Base-by-base conservation (phyloP, 2,888 invertebrate species). In the Agrochola lychnidis region DNA sequence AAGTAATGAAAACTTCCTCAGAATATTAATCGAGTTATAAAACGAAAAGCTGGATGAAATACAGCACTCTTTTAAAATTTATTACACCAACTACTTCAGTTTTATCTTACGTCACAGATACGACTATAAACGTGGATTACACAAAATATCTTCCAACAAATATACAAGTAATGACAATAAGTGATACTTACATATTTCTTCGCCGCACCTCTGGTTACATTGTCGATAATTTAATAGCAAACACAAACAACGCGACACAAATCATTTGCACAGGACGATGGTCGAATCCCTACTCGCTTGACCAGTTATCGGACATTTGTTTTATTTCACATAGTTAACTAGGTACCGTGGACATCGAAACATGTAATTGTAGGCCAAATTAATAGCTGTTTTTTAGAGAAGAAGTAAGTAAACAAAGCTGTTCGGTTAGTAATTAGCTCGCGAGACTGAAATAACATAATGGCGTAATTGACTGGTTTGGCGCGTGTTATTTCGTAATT, bases 1-100 rank as follows among this genome's bases (percentile, higher is more conserved):
- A 94, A 89, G 92, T 94, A 94, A 94, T 95, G 94, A 94, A 94
- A 94, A 92, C 92, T 91, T 92, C 91, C 89, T 88, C 89, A 87
- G 92, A 91, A 91, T 93, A 94, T 94, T 93, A 93, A 94, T 94
- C 90, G 87, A 88, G 90, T 90, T 91, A 92, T 91, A 91, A 90
- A 90, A 92, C 87, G 89, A 79, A 81, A 83, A 85, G 84, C 79
- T 69, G 70, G 81, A 88, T 88, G 83, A 89, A 88, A 89, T 89
- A 87, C 86, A 75, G 73, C 51, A 70, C 73, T 74, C 74, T 73
- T 83, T 85, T 79, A 73, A 74, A 83, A 80, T 87, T 87, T 79
- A 85, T 87, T 86, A 79, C 71, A 68, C 75, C 76, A 63, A 76
- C 63, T 70, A 72, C 72, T 78, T 69, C 22, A 78, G 53, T 66